Evolutionary conservation across 2,888 invertebrate species (phyloP).

Genomic region (Dasypolia templi): DNA sequence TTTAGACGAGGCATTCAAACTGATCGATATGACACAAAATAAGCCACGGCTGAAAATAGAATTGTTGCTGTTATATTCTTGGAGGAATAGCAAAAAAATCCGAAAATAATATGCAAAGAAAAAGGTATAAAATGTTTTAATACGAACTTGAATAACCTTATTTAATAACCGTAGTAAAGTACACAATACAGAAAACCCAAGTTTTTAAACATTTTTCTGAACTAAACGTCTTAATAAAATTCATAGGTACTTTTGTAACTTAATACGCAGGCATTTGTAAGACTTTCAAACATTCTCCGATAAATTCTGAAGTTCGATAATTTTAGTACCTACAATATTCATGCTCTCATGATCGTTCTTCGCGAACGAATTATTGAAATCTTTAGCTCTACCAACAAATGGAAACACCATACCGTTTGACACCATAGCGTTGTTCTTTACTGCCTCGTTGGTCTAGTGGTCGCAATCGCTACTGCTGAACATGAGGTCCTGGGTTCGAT

Average conservation of each 20-base stretch:
- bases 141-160: conserved; percentile 4
- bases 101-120: background rate
- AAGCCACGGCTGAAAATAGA: background rate
- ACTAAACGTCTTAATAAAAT: conserved; percentile 10
- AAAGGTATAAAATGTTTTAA: background rate
- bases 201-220: conserved; percentile 9
- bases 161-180: background rate
- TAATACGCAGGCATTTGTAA: conserved; percentile 43
- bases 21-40: background rate
- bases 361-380: conserved; percentile 20
- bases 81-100: background rate
- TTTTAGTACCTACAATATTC: conserved; percentile 19
- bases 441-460: too few species aligned
- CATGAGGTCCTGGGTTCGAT: too few species aligned
- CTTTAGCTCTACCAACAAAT: too few species aligned
- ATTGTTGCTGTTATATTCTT: background rate
- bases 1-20: too few species aligned
- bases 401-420: background rate
- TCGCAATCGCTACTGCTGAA: too few species aligned
- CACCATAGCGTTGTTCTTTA: background rate
- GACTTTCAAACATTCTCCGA: conserved; percentile 44
- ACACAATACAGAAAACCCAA: conserved; percentile 25
- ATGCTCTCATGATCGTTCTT: conserved; percentile 4
- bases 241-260: conserved; percentile 27
- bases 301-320: conserved; percentile 44